Percentiles rank a stretch among this genome's conserved stretches.
Conservation (phyloP, 1,140 invertebrate species). For the Conus ventricosus region DNA sequence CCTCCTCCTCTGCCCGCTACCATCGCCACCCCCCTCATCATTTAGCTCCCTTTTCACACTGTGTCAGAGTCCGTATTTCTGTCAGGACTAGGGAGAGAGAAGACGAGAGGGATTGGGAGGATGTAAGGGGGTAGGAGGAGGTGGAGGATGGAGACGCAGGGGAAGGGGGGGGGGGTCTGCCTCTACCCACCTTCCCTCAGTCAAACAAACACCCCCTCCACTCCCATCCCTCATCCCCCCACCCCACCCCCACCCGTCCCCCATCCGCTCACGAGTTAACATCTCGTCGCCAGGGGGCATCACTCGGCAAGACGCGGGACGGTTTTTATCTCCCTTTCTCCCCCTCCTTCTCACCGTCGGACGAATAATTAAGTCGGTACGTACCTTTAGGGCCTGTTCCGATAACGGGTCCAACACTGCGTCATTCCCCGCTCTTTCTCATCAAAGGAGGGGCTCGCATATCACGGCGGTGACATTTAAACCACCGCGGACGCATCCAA, state of each 20-base stretch:
- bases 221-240: not conserved
- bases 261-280: slow-evolving; percentile 6
- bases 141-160: too few relatives aligned
- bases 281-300: not conserved
- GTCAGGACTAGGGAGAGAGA: not conserved
- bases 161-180: not conserved
- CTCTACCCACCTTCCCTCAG: not conserved
- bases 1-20: not conserved
- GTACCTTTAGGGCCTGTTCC: not conserved
- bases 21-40: not conserved
- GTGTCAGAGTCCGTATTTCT: not conserved
- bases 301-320: not conserved
- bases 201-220: not conserved
- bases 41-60: not conserved
- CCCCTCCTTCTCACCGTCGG: not conserved
- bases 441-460: not conserved
- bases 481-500: not conserved
- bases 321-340: not conserved
- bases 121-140: not conserved
- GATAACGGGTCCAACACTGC: too few relatives aligned
- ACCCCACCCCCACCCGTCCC: not conserved
- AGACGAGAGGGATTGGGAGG: not conserved
- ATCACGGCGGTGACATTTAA: not conserved
- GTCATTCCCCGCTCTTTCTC: not conserved
- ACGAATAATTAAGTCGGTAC: slow-evolving; percentile 6